These are phyloP conservation scores for Danio albolineatus DNA, from an alignment of 2,797 vertebrate genomes.

Conservation along the genomic window DNA sequence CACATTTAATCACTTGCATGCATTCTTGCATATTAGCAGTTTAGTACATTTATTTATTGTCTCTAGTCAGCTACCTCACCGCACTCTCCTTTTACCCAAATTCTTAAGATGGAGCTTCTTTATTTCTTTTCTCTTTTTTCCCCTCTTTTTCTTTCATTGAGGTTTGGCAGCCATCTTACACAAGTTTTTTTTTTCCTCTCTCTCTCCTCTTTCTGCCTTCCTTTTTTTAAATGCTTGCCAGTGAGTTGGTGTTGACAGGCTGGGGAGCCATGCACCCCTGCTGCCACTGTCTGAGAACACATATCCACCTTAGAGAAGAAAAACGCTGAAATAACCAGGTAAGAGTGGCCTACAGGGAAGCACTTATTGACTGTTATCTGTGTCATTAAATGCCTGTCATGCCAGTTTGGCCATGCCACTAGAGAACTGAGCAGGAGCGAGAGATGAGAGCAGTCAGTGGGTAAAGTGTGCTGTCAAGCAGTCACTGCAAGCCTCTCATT, in stretches of 20 bases:
- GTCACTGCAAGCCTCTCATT: background rate
- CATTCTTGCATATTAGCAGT: background rate
- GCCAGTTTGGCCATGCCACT: constrained; percentile 66
- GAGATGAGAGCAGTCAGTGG: constrained; percentile 48
- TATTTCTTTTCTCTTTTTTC: constrained; percentile 16
- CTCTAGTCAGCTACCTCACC: constrained; percentile 10
- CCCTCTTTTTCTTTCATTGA: constrained; percentile 27
- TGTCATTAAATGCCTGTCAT: constrained; percentile 62
- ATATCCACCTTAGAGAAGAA: constrained; percentile 42
- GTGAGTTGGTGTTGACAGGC: constrained; percentile 52
- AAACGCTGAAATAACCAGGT: constrained; percentile 30
- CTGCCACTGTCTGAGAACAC: constrained; percentile 36
- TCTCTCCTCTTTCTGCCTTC: constrained; percentile 48
- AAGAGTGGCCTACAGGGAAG: constrained; percentile 58
- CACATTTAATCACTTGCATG: background rate
- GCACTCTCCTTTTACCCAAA: background rate
- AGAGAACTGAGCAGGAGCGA: constrained; percentile 38
- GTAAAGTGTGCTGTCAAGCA: constrained; percentile 68
- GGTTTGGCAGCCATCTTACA: constrained; percentile 48
- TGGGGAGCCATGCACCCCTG: constrained; percentile 15
- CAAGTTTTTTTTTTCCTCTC: constrained; percentile 48
- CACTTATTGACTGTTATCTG: constrained; percentile 65
- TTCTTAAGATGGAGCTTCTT: constrained; percentile 7
- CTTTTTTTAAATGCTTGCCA: constrained; percentile 51
- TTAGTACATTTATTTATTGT: background rate